These are phyloP conservation scores for Tringa solitaria DNA, from an alignment of 2,113 vertebrate genomes.

Conservation along the genomic window DNA sequence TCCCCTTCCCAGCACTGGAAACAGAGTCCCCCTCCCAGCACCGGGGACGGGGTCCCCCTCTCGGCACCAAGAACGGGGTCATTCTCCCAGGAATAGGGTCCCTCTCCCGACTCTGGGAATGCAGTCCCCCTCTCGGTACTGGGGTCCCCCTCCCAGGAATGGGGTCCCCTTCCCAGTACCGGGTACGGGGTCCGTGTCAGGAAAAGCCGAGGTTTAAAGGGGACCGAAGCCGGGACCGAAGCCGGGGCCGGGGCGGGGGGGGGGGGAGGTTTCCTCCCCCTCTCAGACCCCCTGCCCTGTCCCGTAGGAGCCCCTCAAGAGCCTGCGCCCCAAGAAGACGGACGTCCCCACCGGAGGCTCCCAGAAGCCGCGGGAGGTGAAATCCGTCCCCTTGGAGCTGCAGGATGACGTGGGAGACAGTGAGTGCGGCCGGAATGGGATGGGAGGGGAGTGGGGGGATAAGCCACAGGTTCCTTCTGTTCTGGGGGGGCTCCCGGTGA, in stretches of 20 bases:
- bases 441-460: fast-evolving
- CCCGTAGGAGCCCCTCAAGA: constrained; percentile 87
- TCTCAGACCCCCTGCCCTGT: not conserved
- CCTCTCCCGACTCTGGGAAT: not conserved
- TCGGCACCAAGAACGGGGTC: no score
- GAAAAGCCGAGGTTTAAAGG: no score
- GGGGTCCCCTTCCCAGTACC: no score
- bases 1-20: no score
- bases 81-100: no score
- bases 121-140: not conserved
- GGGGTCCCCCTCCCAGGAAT: no score
- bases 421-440: constrained; percentile 53
- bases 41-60: no score
- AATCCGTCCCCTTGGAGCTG: constrained; percentile 77
- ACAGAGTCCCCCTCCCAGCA: no score
- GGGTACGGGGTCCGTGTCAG: not conserved
- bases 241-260: fast-evolving
- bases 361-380: constrained; percentile 82
- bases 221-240: fast-evolving
- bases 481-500: not conserved
- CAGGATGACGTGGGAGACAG: constrained; percentile 85
- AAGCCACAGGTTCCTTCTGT: fast-evolving
- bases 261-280: not conserved
- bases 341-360: constrained; percentile 72
- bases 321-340: constrained; percentile 82